These are phyloP conservation scores for Phasianus colchicus DNA, from an alignment of 2,113 vertebrate genomes.

Conservation along the genomic window DNA sequence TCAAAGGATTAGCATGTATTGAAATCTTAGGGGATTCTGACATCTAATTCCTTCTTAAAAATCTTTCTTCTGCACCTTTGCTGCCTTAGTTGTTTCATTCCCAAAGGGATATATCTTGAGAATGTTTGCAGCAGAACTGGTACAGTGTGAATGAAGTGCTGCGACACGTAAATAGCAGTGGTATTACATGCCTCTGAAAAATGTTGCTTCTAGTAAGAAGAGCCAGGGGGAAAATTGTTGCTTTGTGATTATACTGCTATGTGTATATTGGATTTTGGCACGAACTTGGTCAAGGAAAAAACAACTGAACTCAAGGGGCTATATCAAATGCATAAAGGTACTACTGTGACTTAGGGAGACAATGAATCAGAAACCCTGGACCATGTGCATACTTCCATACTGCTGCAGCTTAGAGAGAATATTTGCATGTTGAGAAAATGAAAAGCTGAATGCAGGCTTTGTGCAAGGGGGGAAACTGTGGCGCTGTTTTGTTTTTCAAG, in stretches of 20 bases:
- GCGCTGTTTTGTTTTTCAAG: background rate
- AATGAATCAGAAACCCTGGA: background rate
- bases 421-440: background rate
- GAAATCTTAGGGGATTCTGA: background rate
- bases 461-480: background rate
- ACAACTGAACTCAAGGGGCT: background rate
- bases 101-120: background rate
- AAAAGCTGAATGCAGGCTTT: conserved; percentile 34
- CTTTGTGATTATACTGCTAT: conserved; percentile 10
- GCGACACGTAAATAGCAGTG: background rate
- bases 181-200: background rate
- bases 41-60: background rate
- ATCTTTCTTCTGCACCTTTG: background rate
- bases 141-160: background rate
- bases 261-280: background rate
- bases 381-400: background rate
- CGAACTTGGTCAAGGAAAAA: background rate
- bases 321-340: background rate
- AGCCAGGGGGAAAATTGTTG: conserved; percentile 21
- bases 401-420: background rate
- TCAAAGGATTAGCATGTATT: background rate
- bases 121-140: background rate
- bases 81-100: background rate
- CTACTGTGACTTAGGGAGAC: background rate
- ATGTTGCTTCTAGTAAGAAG: background rate